phyloP scores from a whole-genome alignment of 2,113 vertebrate genomes.

The Illadopsis cleaveri region DNA sequence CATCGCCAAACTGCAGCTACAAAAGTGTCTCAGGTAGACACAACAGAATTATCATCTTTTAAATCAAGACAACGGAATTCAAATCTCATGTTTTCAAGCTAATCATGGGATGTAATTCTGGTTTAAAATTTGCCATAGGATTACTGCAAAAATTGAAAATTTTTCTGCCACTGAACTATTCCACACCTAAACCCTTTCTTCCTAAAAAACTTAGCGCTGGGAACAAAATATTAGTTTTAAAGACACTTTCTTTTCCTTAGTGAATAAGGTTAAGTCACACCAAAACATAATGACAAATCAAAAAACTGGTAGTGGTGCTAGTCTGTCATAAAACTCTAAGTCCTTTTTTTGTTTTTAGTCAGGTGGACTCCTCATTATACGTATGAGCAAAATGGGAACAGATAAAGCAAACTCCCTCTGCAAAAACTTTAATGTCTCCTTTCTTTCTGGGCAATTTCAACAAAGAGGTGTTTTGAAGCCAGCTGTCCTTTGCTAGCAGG shows the following conservation, averaged over 20 bases:
- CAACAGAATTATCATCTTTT: background rate
- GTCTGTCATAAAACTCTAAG: background rate
- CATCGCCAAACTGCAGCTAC: background rate
- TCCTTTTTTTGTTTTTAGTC: background rate
- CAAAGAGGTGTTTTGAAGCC: background rate
- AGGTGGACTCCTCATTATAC: background rate
- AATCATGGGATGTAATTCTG: background rate
- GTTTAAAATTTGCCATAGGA: background rate
- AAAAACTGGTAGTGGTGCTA: background rate
- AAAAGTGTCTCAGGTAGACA: background rate
- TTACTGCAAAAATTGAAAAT: background rate
- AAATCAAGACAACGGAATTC: background rate
- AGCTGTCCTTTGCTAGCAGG: background rate
- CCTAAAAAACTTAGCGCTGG: background rate
- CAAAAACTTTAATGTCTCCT: background rate
- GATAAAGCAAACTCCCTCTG: background rate
- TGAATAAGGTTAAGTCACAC: background rate
- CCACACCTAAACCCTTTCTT: background rate
- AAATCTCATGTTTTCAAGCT: background rate
- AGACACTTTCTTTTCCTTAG: background rate
- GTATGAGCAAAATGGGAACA: background rate
- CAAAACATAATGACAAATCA: background rate
- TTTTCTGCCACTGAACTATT: background rate
- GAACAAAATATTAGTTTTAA: background rate
- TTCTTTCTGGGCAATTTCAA: background rate